These are phyloP conservation scores for Beris chalybata DNA, from an alignment of 2,888 invertebrate species.

Conservation along the genomic window DNA sequence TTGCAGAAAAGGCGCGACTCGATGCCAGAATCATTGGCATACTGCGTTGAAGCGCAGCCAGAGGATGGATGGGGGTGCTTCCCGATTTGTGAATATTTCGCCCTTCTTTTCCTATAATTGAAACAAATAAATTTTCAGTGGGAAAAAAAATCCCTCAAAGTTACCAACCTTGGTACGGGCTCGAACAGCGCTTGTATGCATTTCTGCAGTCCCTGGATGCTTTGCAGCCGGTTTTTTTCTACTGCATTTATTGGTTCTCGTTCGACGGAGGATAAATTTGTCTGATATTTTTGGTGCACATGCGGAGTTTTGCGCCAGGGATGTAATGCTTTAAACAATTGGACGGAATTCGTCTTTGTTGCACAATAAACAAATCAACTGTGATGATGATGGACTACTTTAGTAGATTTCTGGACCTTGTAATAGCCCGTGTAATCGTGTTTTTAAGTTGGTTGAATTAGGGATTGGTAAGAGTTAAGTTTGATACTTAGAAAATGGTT, in stretches of 20 bases:
- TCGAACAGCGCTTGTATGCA: slow-evolving; percentile 19
- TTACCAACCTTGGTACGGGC: slow-evolving; percentile 4
- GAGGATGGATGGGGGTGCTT: background rate
- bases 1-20: slow-evolving; percentile 3
- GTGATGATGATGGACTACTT: too few relatives aligned
- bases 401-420: too few relatives aligned
- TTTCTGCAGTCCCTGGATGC: slow-evolving; percentile 10
- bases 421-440: too few relatives aligned
- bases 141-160: slow-evolving; percentile 25
- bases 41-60: slow-evolving; percentile 22
- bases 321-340: too few relatives aligned
- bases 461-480: too few relatives aligned
- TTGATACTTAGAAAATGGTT: too few relatives aligned
- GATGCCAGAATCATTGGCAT: background rate
- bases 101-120: slow-evolving; percentile 29
- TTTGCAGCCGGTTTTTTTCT: slow-evolving; percentile 3
- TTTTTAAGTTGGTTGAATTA: too few relatives aligned
- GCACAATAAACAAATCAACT: too few relatives aligned
- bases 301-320: slow-evolving; percentile 3
- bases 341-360: too few relatives aligned
- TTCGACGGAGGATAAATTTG: slow-evolving; percentile 23
- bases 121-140: slow-evolving; percentile 29
- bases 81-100: background rate
- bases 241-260: background rate
- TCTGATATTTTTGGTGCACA: slow-evolving; percentile 23